Percentiles rank a stretch among this genome's conserved stretches.
These are phyloP conservation scores for Aricia artaxerxes DNA, from an alignment of 2,888 invertebrate genomes.

Conservation along the genomic window DNA sequence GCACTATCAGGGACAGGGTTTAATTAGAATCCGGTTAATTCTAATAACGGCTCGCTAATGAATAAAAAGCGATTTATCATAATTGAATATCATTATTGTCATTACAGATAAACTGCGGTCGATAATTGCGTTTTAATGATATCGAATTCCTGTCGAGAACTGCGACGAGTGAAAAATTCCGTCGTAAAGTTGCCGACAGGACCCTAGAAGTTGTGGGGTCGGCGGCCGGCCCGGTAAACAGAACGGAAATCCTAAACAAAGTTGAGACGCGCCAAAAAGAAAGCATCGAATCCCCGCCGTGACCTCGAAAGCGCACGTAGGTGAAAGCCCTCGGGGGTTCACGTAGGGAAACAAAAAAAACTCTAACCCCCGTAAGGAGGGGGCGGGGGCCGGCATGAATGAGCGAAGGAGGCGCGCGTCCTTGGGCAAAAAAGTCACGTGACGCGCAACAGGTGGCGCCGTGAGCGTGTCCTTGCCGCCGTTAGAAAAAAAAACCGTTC, in stretches of 20 bases:
- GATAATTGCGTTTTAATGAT: constrained; percentile 12
- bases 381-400: constrained; percentile 78
- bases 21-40: constrained; percentile 79
- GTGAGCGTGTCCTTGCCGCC: constrained; percentile 72
- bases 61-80: constrained; percentile 36
- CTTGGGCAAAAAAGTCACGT: constrained; percentile 81
- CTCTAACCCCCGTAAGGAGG: constrained; percentile 71
- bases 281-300: constrained; percentile 68
- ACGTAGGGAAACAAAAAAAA: constrained; percentile 78
- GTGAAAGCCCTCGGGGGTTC: constrained; percentile 77
- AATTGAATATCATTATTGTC: constrained; percentile 32
- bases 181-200: background rate
- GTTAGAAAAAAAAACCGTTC: constrained; percentile 63
- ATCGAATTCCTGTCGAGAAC: background rate
- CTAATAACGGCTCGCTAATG: constrained; percentile 62
- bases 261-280: constrained; percentile 59
- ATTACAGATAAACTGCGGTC: constrained; percentile 16
- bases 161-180: background rate
- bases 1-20: constrained; percentile 79
- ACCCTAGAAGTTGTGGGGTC: background rate
- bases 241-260: constrained; percentile 52
- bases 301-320: constrained; percentile 80
- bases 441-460: constrained; percentile 78
- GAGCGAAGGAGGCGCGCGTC: constrained; percentile 79
- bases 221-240: constrained; percentile 40